Percentiles rank a stretch among this genome's conserved stretches.
These are phyloP conservation scores for Ditula angustiorana DNA, from an alignment of 2,888 invertebrate species.

Conservation along the genomic window DNA sequence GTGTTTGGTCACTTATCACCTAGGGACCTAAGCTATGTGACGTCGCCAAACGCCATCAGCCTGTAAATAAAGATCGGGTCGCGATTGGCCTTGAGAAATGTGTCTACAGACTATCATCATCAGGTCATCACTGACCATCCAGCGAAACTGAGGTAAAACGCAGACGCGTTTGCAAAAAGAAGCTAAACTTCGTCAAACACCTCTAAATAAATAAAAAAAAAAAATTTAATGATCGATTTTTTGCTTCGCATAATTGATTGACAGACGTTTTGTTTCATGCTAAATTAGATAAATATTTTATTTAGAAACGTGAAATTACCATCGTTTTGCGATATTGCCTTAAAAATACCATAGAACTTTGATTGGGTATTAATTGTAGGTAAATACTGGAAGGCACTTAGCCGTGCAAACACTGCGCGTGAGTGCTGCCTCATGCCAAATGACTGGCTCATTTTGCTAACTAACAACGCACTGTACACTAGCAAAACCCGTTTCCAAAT, in stretches of 20 bases:
- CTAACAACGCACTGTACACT: not conserved
- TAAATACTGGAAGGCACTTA: conserved; percentile 12
- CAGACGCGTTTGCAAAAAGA: too few species aligned
- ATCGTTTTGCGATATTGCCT: not conserved
- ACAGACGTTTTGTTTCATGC: not conserved
- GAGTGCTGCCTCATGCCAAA: not conserved
- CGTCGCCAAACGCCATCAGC: too few species aligned
- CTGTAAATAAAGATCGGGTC: too few species aligned
- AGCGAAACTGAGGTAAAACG: too few species aligned
- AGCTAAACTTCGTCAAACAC: not conserved
- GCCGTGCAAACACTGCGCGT: not conserved
- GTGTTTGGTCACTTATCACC: too few species aligned
- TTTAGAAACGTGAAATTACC: not conserved
- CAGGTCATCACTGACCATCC: too few species aligned
- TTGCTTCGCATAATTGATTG: not conserved
- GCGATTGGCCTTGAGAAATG: too few species aligned
- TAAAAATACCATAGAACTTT: conserved; percentile 8
- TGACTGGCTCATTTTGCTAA: not conserved
- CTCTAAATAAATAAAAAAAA: not conserved
- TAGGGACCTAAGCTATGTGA: too few species aligned
- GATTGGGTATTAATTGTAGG: not conserved
- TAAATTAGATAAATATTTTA: not conserved
- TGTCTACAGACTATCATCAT: too few species aligned
- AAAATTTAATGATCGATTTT: not conserved
- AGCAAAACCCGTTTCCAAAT: not conserved